A percentile compares a stretch with the other conserved stretches of the same genome.
phyloP scores from a whole-genome alignment of 2,113 vertebrate genomes.

The Xenopus tropicalis region DNA sequence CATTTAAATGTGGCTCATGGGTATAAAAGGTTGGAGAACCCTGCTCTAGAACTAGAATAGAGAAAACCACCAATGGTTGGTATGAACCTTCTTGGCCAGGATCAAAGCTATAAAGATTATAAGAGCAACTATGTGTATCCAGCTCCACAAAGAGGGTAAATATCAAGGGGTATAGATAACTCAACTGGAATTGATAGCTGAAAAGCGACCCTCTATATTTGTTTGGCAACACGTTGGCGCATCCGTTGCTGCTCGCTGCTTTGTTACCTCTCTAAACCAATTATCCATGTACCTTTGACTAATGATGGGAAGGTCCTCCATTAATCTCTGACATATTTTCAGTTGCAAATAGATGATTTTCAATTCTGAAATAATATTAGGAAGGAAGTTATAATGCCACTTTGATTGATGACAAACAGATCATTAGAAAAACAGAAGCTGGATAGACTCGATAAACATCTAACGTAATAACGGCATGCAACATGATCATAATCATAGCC shows the following conservation, averaged over 20 bases:
- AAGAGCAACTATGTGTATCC: no score
- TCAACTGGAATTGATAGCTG: background rate
- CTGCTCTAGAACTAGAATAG: no score
- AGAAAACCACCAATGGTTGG: no score
- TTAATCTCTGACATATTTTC: slow-evolving; percentile 46
- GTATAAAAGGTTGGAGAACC: no score
- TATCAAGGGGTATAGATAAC: no score
- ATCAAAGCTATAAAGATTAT: no score
- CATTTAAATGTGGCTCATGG: no score
- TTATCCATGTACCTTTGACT: slow-evolving; percentile 43
- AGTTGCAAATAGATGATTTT: slow-evolving; percentile 39
- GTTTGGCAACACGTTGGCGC: slow-evolving; percentile 9
- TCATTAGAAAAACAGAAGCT: slow-evolving; percentile 24
- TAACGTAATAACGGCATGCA: slow-evolving; percentile 29
- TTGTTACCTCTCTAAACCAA: slow-evolving; percentile 43
- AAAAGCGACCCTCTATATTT: slow-evolving; percentile 19
- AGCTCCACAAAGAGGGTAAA: no score
- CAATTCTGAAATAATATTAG: slow-evolving; percentile 42
- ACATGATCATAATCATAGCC: slow-evolving; percentile 4
- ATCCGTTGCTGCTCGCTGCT: slow-evolving; percentile 14
- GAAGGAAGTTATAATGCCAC: slow-evolving; percentile 38
- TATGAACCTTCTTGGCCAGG: no score
- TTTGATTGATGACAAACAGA: slow-evolving; percentile 41
- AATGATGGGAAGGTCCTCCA: slow-evolving; percentile 29
- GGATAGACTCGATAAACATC: slow-evolving; percentile 19